phyloP scores from a whole-genome alignment of 2,797 vertebrate species.

The Aulostomus chinensis region DNA sequence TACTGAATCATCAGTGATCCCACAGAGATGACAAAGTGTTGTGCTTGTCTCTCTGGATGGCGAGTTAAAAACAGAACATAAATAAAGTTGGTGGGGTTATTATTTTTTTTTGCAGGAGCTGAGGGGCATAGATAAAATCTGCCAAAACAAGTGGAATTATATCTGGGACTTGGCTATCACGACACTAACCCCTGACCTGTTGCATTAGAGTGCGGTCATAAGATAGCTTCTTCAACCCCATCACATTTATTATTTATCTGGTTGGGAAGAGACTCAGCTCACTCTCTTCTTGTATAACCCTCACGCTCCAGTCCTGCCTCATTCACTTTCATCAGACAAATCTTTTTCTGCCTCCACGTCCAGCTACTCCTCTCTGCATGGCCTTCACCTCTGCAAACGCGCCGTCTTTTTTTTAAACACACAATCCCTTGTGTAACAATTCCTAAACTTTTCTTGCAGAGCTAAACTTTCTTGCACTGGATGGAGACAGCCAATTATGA shows the following conservation, averaged over 20 bases:
- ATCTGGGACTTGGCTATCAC: constrained; percentile 37
- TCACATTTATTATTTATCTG: constrained; percentile 67
- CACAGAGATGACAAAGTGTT: constrained; percentile 46
- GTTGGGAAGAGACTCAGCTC: constrained; percentile 40
- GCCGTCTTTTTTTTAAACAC: background rate
- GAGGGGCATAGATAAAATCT: constrained; percentile 42
- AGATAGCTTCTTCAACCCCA: constrained; percentile 42
- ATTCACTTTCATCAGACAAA: constrained; percentile 56
- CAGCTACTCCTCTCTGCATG: constrained; percentile 10
- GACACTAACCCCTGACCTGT: constrained; percentile 58
- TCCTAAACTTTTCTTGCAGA: constrained; percentile 13
- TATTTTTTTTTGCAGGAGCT: constrained; percentile 7
- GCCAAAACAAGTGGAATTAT: constrained; percentile 45
- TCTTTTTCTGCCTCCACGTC: constrained; percentile 18
- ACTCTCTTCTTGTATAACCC: constrained; percentile 32
- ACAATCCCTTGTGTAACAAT: constrained; percentile 12
- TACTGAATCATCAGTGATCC: constrained; percentile 56
- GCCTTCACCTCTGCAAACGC: constrained; percentile 21
- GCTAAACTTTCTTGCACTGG: constrained; percentile 19
- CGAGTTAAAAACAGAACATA: constrained; percentile 35
- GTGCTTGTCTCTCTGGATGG: constrained; percentile 36
- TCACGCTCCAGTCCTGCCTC: constrained; percentile 25
- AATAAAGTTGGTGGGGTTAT: constrained; percentile 52
- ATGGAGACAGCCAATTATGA: constrained; percentile 1
- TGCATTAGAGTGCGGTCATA: constrained; percentile 46